These are phyloP conservation scores for Salvelinus sp. DNA, from an alignment of 2,113 vertebrate genomes.

Conservation along the genomic window DNA sequence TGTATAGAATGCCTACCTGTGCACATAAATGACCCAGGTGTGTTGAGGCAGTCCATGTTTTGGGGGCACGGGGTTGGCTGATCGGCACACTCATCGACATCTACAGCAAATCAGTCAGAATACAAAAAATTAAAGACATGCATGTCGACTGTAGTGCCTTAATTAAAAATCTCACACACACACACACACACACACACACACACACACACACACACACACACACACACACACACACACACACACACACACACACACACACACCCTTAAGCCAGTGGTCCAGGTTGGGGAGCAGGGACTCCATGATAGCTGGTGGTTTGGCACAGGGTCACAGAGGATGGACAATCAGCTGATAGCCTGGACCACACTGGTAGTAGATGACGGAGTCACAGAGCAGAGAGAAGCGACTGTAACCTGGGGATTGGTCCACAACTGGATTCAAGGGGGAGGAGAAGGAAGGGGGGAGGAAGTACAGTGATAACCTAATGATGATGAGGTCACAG, in stretches of 20 bases:
- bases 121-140: background rate
- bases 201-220: too few relatives aligned
- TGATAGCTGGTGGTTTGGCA: constrained; percentile 50
- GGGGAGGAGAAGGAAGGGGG: background rate
- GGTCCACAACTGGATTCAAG: constrained; percentile 69
- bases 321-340: constrained; percentile 69
- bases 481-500: constrained; percentile 56
- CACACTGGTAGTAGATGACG: constrained; percentile 70
- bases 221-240: too few relatives aligned
- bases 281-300: constrained; percentile 72
- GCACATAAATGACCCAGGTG: constrained; percentile 70
- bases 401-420: constrained; percentile 65
- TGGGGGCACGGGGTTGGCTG: constrained; percentile 57
- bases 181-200: too few relatives aligned
- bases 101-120: constrained; percentile 45
- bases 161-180: too few relatives aligned
- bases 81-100: constrained; percentile 73
- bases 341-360: constrained; percentile 65
- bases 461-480: too few relatives aligned
- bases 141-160: background rate
- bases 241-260: too few relatives aligned
- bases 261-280: too few relatives aligned
- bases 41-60: constrained; percentile 66
- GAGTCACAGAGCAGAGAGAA: constrained; percentile 72
- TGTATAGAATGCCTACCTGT: constrained; percentile 46